Percentiles rank a stretch among this genome's conserved stretches.
Evolutionary conservation across 37 sponge, comb jelly and placozoan species (phyloP).

Genomic region (Oopsacas minuta): DNA sequence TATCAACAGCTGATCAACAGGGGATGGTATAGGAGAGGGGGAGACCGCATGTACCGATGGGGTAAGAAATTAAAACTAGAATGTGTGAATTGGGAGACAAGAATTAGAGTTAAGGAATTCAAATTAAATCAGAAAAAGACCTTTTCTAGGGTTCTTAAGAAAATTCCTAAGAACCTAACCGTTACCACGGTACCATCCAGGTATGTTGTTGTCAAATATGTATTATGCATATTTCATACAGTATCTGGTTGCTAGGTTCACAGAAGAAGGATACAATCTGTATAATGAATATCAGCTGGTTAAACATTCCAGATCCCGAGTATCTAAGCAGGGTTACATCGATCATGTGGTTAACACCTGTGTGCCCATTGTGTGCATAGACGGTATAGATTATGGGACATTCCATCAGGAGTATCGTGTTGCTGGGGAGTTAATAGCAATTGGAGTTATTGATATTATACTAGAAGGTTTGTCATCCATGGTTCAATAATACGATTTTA

Average conservation of each 20-base stretch:
- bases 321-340: conserved; percentile 51
- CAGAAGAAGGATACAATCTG: conserved; percentile 53
- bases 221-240: too few species aligned
- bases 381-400: conserved; percentile 65
- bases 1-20: conserved; percentile 62
- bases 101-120: conserved; percentile 52
- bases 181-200: not conserved
- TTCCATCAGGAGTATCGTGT: conserved; percentile 71
- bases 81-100: conserved; percentile 59
- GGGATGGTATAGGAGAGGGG: conserved; percentile 89
- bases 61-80: conserved; percentile 3
- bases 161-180: conserved; percentile 35
- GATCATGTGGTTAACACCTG: conserved; percentile 74
- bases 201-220: too few species aligned
- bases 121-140: conserved; percentile 34
- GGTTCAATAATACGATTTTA: not conserved
- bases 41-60: conserved; percentile 71
- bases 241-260: conserved; percentile 41
- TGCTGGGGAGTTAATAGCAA: conserved; percentile 70
- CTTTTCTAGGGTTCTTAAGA: conserved; percentile 40
- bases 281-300: conserved; percentile 61
- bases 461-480: conserved; percentile 40
- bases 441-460: conserved; percentile 68
- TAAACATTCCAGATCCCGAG: conserved; percentile 55
- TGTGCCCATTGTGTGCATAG: conserved; percentile 21